phyloP scores from a whole-genome alignment of 2,797 vertebrate genomes.

The Myripristis murdjan region DNA sequence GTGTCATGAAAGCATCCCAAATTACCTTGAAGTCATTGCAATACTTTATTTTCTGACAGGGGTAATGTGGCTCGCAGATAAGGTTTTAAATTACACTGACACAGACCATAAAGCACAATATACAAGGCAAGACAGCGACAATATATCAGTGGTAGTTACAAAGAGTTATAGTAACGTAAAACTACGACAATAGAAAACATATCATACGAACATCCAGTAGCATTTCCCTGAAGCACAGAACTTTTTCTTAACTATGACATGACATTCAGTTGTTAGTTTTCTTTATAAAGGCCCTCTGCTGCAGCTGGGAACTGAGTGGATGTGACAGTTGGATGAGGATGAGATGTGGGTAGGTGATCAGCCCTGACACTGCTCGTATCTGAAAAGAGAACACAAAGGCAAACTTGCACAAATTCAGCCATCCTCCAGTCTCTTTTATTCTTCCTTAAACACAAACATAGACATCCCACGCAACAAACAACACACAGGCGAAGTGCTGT shows the following conservation, averaged over 20 bases:
- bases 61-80: too few species aligned
- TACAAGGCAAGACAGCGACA: slow-evolving; percentile 2
- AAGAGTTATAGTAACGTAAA: slow-evolving; percentile 4
- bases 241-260: slow-evolving; percentile 51
- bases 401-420: slow-evolving; percentile 58
- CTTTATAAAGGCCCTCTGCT: slow-evolving; percentile 65
- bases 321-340: slow-evolving; percentile 75
- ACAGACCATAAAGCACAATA: too few species aligned
- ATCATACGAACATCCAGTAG: slow-evolving; percentile 19
- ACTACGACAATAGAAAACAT: slow-evolving; percentile 8
- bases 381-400: slow-evolving; percentile 79
- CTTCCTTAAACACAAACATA: slow-evolving; percentile 67
- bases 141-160: neutral
- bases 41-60: too few species aligned
- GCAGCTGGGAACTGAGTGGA: slow-evolving; percentile 54
- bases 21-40: too few species aligned
- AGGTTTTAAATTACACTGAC: too few species aligned
- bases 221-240: slow-evolving; percentile 52
- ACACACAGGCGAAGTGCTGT: slow-evolving; percentile 65
- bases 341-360: slow-evolving; percentile 78
- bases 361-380: slow-evolving; percentile 79
- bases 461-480: slow-evolving; percentile 67
- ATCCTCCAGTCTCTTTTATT: slow-evolving; percentile 67
- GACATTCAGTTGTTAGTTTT: slow-evolving; percentile 57
- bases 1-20: too few species aligned